Evolutionary conservation across 2,797 vertebrate genomes (phyloP), one percentile per base, ranked within the genome.

Genomic region (Scolopax rusticola): DNA sequence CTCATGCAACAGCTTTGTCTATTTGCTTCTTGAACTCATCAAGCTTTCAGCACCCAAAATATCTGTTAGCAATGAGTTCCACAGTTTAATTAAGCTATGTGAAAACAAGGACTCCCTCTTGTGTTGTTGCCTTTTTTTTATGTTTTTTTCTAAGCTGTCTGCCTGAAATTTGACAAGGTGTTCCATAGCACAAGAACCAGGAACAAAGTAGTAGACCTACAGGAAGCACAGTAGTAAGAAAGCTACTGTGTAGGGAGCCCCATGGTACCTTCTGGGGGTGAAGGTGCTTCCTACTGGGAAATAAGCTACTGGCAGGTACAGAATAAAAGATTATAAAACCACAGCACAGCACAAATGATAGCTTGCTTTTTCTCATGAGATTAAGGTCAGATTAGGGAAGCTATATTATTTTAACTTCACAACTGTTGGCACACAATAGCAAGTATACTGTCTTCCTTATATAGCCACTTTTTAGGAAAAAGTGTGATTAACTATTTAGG

Each of bases 161-260:
- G 51, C 18, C 28, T 43, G 32, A 27, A 47, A 59, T 6, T 36
- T 67, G 61, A 9, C 21, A 19, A 47, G 28, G 12, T 53, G 14
- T 23, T 25, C 14, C 10, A 3, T 24, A 32, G 18, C 6, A 20
- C 11, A 16, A 50, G 59, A 74, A 47, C 17, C 16, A 19, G 40
- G 4, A 76, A 36, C 24, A 56, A 43, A 36, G 8, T 3, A 4
- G 2, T 0, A 53, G 28, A 76, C 23, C 47, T 70, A 11, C 21
- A 38, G 15, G 8, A 59, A 78, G 30, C 5, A 21, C 32, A 47
- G 21, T 47, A 47, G 24, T 56, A 81, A 43, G 68, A 70, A 51
- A 78, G 1, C 4, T 41, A 2, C 23, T 30, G 40, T 14, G 14
- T 0, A 15, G 16, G n/a, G n/a, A 88, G 20, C 2, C n/a, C 38